Conservation (phyloP, 2,888 invertebrate genomes). For the Branchipolynoe longqiensis region DNA sequence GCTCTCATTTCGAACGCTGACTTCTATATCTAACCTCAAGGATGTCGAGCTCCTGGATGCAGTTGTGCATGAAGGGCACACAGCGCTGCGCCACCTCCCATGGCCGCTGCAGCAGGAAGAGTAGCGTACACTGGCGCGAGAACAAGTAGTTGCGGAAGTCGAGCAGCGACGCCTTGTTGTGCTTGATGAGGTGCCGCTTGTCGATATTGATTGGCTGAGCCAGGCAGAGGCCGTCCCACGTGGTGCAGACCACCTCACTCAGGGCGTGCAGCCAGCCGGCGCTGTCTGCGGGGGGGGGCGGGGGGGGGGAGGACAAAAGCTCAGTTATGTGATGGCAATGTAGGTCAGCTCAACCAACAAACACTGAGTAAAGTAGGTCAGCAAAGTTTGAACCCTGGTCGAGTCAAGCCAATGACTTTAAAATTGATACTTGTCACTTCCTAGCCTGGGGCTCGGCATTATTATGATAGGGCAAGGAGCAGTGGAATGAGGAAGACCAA, state of each 20-base stretch:
- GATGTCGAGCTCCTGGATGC: constrained; percentile 90
- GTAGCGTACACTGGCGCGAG: constrained; percentile 94
- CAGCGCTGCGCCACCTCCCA: constrained; percentile 95
- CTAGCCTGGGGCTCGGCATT: too few species aligned
- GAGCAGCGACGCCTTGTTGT: constrained; percentile 87
- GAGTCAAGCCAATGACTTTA: too few species aligned
- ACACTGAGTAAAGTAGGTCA: too few species aligned
- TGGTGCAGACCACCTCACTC: constrained; percentile 87
- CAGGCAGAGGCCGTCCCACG: constrained; percentile 91
- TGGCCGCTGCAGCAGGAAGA: constrained; percentile 84
- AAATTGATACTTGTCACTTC: too few species aligned
- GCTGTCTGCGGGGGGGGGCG: constrained; percentile 86
- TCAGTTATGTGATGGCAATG: too few species aligned
- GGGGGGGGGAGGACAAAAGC: not conserved
- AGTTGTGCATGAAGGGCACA: constrained; percentile 94
- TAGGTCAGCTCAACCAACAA: too few species aligned
- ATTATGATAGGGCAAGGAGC: too few species aligned
- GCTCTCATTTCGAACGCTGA: too few species aligned
- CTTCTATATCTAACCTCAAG: constrained; percentile 88
- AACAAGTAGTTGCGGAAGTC: constrained; percentile 97
- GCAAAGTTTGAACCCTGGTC: too few species aligned
- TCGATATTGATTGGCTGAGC: constrained; percentile 77
- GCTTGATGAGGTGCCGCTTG: constrained; percentile 78
- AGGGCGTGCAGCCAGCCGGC: constrained; percentile 93
- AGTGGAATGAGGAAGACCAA: too few species aligned